Percentiles rank a stretch among this genome's conserved stretches.
These are phyloP conservation scores for Ambastaia sidthimunki DNA, from an alignment of 2,797 vertebrate genomes.

Conservation along the genomic window DNA sequence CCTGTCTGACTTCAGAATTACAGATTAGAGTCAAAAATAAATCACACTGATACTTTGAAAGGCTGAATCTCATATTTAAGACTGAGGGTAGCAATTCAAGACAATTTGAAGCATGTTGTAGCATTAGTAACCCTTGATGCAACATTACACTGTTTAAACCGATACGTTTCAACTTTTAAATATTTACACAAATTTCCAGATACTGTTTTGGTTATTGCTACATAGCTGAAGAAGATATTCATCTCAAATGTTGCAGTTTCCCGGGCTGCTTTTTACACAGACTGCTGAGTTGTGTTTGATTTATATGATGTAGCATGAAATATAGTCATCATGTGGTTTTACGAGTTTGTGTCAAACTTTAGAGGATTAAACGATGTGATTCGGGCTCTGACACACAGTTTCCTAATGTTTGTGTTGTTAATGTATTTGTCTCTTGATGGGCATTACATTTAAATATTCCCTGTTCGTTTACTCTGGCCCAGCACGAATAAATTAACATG, in stretches of 20 bases:
- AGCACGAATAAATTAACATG: slow-evolving; percentile 45
- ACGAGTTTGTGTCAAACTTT: slow-evolving; percentile 37
- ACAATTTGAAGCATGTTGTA: too few species aligned
- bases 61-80: too few species aligned
- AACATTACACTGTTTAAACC: too few species aligned
- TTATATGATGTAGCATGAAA: slow-evolving; percentile 30
- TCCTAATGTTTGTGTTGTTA: slow-evolving; percentile 53
- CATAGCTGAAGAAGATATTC: neutral
- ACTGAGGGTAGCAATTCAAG: too few species aligned
- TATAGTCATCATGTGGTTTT: slow-evolving; percentile 48
- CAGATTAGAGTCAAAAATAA: too few species aligned
- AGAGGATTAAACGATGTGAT: slow-evolving; percentile 40
- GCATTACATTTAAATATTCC: slow-evolving; percentile 49
- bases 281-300: neutral
- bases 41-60: too few species aligned
- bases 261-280: neutral
- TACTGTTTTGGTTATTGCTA: neutral
- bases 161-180: too few species aligned
- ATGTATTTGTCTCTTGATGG: slow-evolving; percentile 38
- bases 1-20: too few species aligned
- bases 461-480: slow-evolving; percentile 29
- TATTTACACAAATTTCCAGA: neutral
- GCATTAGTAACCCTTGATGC: too few species aligned
- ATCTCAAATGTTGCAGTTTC: neutral
- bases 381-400: slow-evolving; percentile 53